Base-by-base conservation (phyloP, 2,113 vertebrate genomes). In the Okapia johnstoni region DNA sequence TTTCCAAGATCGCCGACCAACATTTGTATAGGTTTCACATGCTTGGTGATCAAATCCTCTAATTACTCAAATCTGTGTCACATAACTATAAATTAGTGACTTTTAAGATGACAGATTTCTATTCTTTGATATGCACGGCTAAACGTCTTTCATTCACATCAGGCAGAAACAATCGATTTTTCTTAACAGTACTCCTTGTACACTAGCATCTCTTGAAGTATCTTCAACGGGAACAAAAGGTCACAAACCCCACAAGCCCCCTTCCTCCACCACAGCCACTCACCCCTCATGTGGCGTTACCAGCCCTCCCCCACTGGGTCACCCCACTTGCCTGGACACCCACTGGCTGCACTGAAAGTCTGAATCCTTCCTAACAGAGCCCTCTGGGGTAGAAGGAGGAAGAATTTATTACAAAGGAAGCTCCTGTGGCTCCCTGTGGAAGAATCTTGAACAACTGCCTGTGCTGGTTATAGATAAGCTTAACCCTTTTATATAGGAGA, bases 1-100 rank as follows among this genome's bases (percentile, higher is more conserved):
- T 96, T 97, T 98, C 97, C 96, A 98, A 95, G 96, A 98, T 96
- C 80, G 8, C 52, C 23, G 85, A 92, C 90, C 92, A 96, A 97
- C 98, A 95, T 93, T 85, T 96, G 6, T 58, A 85, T 73, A 12
- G 95, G 96, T 97, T 97, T 98, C 90, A 94, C 85, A 88, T 93
- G 95, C 85, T 96, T 86, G 92, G 94, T 36, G 97, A 96, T 91
- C 81, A 98, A 97, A 97, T 97, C 92, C 97, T 94, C 91, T 93
- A 96, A 96, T 94, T 95, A 88, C 85, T 98, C 87, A 96, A 61
- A 94, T 76, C 90, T 93, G 58, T 97, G 96, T 46, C 25, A 96
- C 90, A 60, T 52, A 97, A 90, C 85, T 97, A 77, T 96, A 96
- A 94, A 94, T 96, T 84, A 97, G 80, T 46, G 23, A 96, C 79